These are phyloP conservation scores for Uloborus plumipes DNA, from an alignment of 2,888 invertebrate species.

Conservation along the genomic window DNA sequence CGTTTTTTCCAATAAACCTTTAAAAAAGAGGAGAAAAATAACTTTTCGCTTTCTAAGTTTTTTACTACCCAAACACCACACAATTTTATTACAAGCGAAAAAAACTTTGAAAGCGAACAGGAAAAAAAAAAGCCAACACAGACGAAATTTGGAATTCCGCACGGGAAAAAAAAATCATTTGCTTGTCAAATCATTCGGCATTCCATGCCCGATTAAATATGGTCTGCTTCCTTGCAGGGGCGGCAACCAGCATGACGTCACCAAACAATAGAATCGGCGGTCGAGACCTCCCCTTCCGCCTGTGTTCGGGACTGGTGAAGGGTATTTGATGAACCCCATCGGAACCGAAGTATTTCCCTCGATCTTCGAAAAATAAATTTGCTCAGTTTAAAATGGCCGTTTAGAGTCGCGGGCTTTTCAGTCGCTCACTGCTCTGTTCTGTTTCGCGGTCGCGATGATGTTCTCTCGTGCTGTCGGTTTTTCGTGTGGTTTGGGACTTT, in stretches of 20 bases:
- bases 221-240: slow-evolving; percentile 38
- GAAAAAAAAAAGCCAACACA: no score
- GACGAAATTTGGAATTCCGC: not conserved
- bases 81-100: no score
- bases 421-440: slow-evolving; percentile 3
- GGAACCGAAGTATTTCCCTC: slow-evolving; percentile 2
- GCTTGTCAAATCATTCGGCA: slow-evolving; percentile 38
- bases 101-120: no score
- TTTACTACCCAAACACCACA: no score
- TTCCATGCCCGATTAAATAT: slow-evolving; percentile 41
- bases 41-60: no score
- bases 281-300: slow-evolving; percentile 41
- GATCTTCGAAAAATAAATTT: slow-evolving; percentile 40
- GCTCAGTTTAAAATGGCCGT: slow-evolving; percentile 43
- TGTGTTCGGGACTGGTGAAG: slow-evolving; percentile 5
- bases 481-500: not conserved
- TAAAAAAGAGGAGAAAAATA: no score
- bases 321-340: slow-evolving; percentile 34
- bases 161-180: slow-evolving; percentile 21
- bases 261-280: slow-evolving; percentile 34
- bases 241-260: slow-evolving; percentile 47
- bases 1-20: no score
- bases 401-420: slow-evolving; percentile 20
- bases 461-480: slow-evolving; percentile 14
- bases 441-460: not conserved